A percentile compares a stretch with the other conserved stretches of the same genome.
phyloP scores from a whole-genome alignment of 2,888 invertebrate species.

The Chaitophorus viminalis region DNA sequence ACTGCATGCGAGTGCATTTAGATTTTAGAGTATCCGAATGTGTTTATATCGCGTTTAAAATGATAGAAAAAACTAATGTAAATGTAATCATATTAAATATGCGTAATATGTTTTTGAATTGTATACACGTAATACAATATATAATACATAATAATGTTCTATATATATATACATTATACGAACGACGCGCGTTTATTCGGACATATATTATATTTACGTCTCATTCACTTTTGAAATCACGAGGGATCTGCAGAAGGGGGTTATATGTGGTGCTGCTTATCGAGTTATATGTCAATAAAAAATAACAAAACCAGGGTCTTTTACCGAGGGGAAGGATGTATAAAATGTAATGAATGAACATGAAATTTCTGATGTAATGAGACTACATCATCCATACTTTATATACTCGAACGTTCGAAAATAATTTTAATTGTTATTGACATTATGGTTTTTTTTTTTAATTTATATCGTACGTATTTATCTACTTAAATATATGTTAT shows the following conservation, averaged over 20 bases:
- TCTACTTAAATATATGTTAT: no score
- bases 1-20: no score
- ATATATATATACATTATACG: background rate
- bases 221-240: background rate
- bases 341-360: background rate
- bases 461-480: no score
- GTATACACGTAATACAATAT: no score
- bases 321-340: background rate
- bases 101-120: background rate
- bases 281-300: constrained; percentile 27
- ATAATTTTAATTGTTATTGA: background rate
- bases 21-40: no score
- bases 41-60: background rate
- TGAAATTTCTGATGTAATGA: background rate
- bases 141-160: no score
- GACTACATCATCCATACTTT: no score
- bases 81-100: background rate
- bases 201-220: background rate
- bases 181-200: background rate
- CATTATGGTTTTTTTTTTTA: no score
- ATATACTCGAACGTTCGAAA: background rate
- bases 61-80: background rate
- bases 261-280: constrained; percentile 24
- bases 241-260: background rate
- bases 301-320: background rate